Conservation (phyloP, 2,888 invertebrate species). For the Sinelater perroti region DNA sequence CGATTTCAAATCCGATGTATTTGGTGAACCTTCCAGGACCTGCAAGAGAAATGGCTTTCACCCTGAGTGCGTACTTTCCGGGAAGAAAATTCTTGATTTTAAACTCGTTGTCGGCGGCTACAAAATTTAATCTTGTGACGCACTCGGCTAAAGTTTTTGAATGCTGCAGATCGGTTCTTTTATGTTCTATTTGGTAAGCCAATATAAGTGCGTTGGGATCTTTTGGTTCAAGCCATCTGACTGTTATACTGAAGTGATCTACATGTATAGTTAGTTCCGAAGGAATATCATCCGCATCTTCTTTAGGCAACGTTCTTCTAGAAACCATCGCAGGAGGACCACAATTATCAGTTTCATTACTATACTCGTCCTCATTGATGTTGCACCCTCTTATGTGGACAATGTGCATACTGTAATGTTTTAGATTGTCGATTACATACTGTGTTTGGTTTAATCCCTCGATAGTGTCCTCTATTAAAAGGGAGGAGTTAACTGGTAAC, state of each 20-base stretch:
- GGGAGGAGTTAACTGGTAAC: not conserved
- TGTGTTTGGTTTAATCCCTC: slow-evolving; percentile 40
- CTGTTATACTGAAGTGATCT: slow-evolving; percentile 40
- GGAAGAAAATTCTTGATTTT: slow-evolving; percentile 59
- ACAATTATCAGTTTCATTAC: slow-evolving; percentile 61
- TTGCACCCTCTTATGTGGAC: slow-evolving; percentile 70
- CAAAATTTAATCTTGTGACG: slow-evolving; percentile 57
- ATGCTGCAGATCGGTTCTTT: slow-evolving; percentile 55
- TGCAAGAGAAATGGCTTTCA: slow-evolving; percentile 69
- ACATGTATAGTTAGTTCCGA: slow-evolving; percentile 43
- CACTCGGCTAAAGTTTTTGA: slow-evolving; percentile 61
- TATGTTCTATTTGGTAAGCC: slow-evolving; percentile 68
- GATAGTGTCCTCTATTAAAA: slow-evolving; percentile 12
- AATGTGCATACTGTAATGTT: slow-evolving; percentile 68
- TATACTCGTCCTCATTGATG: slow-evolving; percentile 44
- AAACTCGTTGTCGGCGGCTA: slow-evolving; percentile 47
- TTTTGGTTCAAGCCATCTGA: slow-evolving; percentile 68
- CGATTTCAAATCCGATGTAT: slow-evolving; percentile 43
- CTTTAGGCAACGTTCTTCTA: slow-evolving; percentile 61
- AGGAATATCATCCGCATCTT: slow-evolving; percentile 59
- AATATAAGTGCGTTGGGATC: slow-evolving; percentile 72
- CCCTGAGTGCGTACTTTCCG: slow-evolving; percentile 66
- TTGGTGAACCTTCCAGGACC: slow-evolving; percentile 61
- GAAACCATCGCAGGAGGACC: slow-evolving; percentile 60
- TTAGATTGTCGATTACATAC: slow-evolving; percentile 57